A percentile compares a stretch with the other conserved stretches of the same genome.
phyloP scores from a whole-genome alignment of 2,113 vertebrate species.

The Chamaetylas fuelleborni region DNA sequence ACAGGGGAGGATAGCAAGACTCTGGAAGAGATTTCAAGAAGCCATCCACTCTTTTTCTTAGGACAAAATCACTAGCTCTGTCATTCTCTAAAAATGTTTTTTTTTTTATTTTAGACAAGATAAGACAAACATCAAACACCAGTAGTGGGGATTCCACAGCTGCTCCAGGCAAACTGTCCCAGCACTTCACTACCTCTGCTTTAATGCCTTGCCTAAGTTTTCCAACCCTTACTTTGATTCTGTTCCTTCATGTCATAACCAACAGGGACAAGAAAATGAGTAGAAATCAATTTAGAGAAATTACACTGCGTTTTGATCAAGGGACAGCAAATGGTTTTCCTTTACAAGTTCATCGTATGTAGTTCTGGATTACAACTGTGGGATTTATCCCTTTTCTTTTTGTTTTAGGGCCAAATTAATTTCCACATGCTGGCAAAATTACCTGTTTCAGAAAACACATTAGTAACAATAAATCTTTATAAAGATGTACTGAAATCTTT shows the following conservation, averaged over 20 bases:
- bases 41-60: not conserved
- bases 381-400: not conserved
- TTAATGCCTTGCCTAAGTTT: not conserved
- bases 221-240: not conserved
- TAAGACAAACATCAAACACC: not conserved
- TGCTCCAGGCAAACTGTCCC: not conserved
- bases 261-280: not conserved
- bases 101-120: not conserved
- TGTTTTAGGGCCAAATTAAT: not conserved
- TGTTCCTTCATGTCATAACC: not conserved
- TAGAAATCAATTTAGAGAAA: not conserved
- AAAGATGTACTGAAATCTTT: not conserved
- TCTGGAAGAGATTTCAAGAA: not conserved
- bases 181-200: not conserved
- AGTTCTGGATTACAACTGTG: not conserved
- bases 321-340: rapidly evolving
- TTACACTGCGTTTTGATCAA: not conserved
- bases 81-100: not conserved
- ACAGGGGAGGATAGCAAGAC: not conserved
- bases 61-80: not conserved
- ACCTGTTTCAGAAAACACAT: not conserved
- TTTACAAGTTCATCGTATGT: not conserved
- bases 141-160: not conserved
- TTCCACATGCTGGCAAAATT: not conserved
- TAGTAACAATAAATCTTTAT: not conserved